Percentiles rank a stretch among this genome's conserved stretches.
phyloP scores from a whole-genome alignment of 2,888 invertebrate species.

The Lamellibrachia satsuma region DNA sequence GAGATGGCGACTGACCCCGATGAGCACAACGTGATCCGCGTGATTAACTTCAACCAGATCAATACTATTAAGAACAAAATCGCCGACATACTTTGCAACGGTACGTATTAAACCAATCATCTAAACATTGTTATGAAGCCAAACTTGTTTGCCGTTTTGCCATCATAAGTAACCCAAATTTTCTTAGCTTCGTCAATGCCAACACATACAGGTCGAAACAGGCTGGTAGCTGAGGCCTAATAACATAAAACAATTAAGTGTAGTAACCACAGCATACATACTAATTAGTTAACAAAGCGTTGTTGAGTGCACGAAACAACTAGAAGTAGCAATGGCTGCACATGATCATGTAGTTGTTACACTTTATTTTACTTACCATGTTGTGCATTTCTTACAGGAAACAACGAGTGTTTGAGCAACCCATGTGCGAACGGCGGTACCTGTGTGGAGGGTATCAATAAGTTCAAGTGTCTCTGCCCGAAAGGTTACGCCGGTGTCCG shows the following conservation, averaged over 20 bases:
- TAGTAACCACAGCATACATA: no score
- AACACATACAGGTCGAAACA: no score
- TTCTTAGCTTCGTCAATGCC: no score
- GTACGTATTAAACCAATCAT: not conserved
- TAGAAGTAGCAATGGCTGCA: not conserved
- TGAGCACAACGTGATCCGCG: not conserved
- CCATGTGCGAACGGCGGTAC: slow-evolving; percentile 39
- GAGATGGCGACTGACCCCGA: slow-evolving; percentile 39
- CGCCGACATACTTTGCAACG: not conserved
- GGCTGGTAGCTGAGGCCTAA: no score
- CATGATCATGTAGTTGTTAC: not conserved
- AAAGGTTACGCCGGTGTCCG: slow-evolving; percentile 36
- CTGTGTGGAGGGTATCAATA: slow-evolving; percentile 36
- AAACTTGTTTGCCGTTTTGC: no score
- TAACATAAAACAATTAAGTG: no score
- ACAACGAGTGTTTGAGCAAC: slow-evolving; percentile 34
- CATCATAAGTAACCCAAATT: no score
- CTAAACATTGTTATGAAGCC: no score
- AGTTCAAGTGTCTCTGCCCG: slow-evolving; percentile 38
- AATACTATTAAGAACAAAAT: not conserved
- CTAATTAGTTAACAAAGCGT: no score
- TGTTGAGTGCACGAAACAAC: not conserved
- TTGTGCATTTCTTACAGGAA: slow-evolving; percentile 22
- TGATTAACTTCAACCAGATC: not conserved
- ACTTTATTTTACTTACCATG: not conserved